A percentile compares a stretch with the other conserved stretches of the same genome.
These are phyloP conservation scores for Astreopora myriophthalma DNA, from an alignment of 64 coral and sea anemone genomes.

Conservation along the genomic window DNA sequence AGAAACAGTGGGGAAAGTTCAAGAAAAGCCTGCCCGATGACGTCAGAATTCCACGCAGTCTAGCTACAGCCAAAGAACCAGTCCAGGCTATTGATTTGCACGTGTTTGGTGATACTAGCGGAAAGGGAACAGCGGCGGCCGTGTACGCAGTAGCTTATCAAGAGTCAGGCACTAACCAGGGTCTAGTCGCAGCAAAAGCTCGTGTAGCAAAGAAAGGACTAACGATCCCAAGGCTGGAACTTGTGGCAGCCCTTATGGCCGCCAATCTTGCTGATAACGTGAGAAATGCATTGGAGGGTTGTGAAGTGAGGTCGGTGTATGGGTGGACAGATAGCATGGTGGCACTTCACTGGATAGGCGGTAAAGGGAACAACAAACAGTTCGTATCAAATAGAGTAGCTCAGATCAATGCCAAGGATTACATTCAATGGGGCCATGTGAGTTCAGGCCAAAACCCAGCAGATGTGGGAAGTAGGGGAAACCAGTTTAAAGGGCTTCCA, in stretches of 20 bases:
- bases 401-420: conserved; percentile 32
- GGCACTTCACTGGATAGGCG: conserved; percentile 38
- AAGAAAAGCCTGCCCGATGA: not conserved
- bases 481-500: not conserved
- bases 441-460: conserved; percentile 35
- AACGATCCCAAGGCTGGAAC: conserved; percentile 51
- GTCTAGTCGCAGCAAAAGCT: conserved; percentile 33
- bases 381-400: conserved; percentile 65
- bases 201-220: conserved; percentile 37
- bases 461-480: conserved; percentile 51
- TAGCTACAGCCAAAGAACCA: not conserved
- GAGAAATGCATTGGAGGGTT: not conserved
- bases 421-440: conserved; percentile 60
- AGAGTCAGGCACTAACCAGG: not conserved
- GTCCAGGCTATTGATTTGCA: conserved; percentile 23
- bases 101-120: conserved; percentile 40
- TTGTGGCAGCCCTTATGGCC: conserved; percentile 44
- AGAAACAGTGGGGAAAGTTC: not conserved
- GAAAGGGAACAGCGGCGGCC: not conserved
- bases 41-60: conserved; percentile 1
- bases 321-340: conserved; percentile 70
- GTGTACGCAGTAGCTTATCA: conserved; percentile 59
- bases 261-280: conserved; percentile 64
- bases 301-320: not conserved
- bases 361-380: conserved; percentile 53